Conservation (phyloP, 2,888 invertebrate species). For the Neoaliturus tenellus region DNA sequence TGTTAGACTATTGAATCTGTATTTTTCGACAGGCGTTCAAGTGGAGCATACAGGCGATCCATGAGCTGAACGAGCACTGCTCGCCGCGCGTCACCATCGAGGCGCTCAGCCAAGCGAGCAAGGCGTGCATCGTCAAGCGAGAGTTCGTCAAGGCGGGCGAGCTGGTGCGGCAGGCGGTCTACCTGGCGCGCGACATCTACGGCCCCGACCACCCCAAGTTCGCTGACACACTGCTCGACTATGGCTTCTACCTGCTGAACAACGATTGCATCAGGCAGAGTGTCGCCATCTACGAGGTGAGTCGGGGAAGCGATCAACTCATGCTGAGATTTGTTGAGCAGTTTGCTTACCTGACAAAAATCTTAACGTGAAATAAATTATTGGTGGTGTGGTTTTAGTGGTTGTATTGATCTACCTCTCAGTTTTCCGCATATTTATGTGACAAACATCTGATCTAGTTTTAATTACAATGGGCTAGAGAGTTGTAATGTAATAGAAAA, state of each 20-base stretch:
- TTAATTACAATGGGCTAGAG: no score
- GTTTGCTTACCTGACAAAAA: no score
- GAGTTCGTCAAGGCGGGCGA: conserved; percentile 89
- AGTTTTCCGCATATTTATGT: no score
- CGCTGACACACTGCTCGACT: conserved; percentile 91
- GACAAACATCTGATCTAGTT: no score
- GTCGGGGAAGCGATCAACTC: no score
- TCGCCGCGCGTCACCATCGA: conserved; percentile 85
- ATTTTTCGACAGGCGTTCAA: conserved; percentile 77
- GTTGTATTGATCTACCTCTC: no score
- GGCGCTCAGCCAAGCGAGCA: conserved; percentile 90
- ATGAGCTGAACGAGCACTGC: conserved; percentile 78
- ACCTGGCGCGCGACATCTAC: conserved; percentile 79
- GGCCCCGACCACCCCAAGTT: conserved; percentile 86
- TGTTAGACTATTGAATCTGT: no score
- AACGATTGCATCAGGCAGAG: conserved; percentile 90
- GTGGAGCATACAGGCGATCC: conserved; percentile 87
- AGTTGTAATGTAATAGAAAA: no score
- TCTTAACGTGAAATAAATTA: no score
- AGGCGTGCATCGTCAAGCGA: conserved; percentile 93
- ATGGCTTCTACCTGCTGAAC: conserved; percentile 93
- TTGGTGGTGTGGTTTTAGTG: no score
- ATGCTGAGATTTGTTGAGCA: no score
- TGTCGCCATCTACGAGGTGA: conserved; percentile 88
- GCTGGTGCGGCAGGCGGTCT: conserved; percentile 88